These are phyloP conservation scores for Anthonomus grandis DNA, from an alignment of 1,140 invertebrate genomes.

Conservation along the genomic window DNA sequence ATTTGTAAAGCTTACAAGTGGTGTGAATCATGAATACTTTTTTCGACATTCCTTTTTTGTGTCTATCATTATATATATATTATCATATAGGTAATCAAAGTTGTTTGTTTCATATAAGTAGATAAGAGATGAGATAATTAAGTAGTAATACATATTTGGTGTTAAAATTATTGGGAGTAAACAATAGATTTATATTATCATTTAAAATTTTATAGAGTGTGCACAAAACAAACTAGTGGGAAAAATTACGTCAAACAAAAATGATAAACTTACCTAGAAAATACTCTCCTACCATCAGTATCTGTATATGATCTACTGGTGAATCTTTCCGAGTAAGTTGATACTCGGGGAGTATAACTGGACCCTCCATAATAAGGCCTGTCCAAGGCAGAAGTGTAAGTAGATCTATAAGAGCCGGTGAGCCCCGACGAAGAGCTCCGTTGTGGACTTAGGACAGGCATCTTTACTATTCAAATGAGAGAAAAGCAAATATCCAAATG, in stretches of 20 bases:
- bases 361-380: slow-evolving; percentile 53
- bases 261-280: slow-evolving; percentile 36
- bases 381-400: slow-evolving; percentile 51
- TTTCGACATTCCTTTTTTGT: no score
- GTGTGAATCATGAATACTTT: no score
- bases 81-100: no score
- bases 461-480: slow-evolving; percentile 28
- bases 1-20: no score
- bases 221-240: no score
- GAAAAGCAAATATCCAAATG: neutral
- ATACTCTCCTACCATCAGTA: slow-evolving; percentile 43
- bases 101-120: no score
- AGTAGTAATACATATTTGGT: neutral
- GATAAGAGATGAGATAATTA: neutral
- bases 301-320: slow-evolving; percentile 50
- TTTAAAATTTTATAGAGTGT: no score
- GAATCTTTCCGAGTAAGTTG: slow-evolving; percentile 50
- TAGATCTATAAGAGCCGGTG: slow-evolving; percentile 53
- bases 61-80: no score
- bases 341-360: slow-evolving; percentile 50
- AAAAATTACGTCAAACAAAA: no score
- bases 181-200: no score
- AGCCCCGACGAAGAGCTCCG: slow-evolving; percentile 45
- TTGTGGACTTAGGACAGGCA: slow-evolving; percentile 59
- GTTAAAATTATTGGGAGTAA: no score